These are phyloP conservation scores for Tokudaia muenninki DNA, from an alignment of 2,797 vertebrate genomes.

Conservation along the genomic window DNA sequence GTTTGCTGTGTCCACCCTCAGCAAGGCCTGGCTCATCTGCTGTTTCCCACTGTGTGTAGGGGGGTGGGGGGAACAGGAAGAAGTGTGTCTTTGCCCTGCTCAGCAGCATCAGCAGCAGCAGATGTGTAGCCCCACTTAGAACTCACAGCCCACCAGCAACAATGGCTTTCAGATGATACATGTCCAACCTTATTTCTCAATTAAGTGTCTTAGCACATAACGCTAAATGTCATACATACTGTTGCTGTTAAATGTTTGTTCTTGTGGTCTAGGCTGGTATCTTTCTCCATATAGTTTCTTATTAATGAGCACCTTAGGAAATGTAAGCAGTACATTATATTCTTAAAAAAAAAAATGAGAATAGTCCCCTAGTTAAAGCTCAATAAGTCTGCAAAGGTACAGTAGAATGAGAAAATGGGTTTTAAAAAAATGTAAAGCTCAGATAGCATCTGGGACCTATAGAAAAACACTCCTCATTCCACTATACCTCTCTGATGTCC, in stretches of 20 bases:
- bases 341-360: constrained; percentile 16
- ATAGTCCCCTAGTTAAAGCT: neutral
- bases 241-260: neutral
- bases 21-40: neutral
- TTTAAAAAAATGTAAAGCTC: neutral
- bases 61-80: too few relatives aligned
- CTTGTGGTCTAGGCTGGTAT: neutral
- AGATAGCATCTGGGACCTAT: neutral
- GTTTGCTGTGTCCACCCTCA: neutral
- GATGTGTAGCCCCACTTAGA: neutral
- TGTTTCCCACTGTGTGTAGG: too few relatives aligned
- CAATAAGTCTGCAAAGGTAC: neutral
- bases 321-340: neutral
- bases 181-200: neutral
- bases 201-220: constrained; percentile 1
- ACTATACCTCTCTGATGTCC: neutral
- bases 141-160: too few relatives aligned
- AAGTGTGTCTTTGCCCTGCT: too few relatives aligned
- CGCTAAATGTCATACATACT: neutral
- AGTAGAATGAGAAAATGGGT: neutral
- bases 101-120: neutral
- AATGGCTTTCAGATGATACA: neutral
- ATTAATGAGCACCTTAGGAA: constrained; percentile 30
- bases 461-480: neutral
- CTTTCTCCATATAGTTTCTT: neutral